These are phyloP conservation scores for Abramis brama DNA, from an alignment of 2,113 vertebrate species.

Conservation along the genomic window DNA sequence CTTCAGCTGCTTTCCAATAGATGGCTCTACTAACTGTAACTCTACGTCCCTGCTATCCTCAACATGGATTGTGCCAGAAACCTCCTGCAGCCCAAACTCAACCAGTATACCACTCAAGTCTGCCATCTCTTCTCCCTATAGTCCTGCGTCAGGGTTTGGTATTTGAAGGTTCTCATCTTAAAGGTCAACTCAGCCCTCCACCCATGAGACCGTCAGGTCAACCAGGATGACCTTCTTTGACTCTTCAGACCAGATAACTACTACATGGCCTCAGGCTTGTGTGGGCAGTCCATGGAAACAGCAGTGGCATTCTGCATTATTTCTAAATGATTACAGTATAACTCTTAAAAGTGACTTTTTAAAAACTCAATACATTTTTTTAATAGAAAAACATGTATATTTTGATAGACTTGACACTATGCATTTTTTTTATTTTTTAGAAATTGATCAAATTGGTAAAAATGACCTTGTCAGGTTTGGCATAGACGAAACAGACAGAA, in stretches of 20 bases:
- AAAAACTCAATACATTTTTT: too few relatives aligned
- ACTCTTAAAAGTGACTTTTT: not conserved
- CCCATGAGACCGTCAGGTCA: conserved; percentile 1
- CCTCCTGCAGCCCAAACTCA: conserved; percentile 10
- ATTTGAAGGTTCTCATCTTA: conserved; percentile 11
- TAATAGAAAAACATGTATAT: too few relatives aligned
- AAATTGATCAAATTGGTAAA: too few relatives aligned
- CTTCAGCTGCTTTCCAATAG: not conserved
- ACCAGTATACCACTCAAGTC: not conserved
- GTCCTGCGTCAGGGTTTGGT: conserved; percentile 5
- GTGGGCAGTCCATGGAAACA: not conserved
- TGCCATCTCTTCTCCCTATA: not conserved
- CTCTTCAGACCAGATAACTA: conserved; percentile 19
- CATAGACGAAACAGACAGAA: too few relatives aligned
- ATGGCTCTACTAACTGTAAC: not conserved
- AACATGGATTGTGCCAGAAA: not conserved
- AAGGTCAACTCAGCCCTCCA: conserved; percentile 23
- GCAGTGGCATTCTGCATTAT: not conserved
- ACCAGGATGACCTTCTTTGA: conserved; percentile 17
- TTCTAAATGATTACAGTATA: not conserved
- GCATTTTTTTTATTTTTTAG: too few relatives aligned
- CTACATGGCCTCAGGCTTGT: conserved; percentile 3
- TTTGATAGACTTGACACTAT: too few relatives aligned
- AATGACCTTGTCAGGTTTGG: too few relatives aligned
- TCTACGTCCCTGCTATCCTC: not conserved